Base-by-base conservation (phyloP, 2,797 vertebrate genomes). In the Siniperca obscura region DNA sequence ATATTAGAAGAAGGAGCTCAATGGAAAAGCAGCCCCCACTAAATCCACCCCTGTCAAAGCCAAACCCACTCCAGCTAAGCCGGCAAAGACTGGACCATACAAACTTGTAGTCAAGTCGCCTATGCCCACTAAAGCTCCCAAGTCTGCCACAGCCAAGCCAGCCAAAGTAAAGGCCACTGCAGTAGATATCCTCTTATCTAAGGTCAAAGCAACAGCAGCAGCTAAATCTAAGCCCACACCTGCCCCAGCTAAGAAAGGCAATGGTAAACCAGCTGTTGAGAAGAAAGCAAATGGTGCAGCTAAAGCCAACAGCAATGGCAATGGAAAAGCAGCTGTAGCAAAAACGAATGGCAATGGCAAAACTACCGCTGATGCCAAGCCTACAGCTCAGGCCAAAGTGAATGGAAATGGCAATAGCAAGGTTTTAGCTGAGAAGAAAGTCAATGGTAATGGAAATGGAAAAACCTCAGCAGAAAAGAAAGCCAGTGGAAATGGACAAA, bases 1-100 rank as follows among this genome's bases (percentile, higher is more conserved):
- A 88, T 75, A 84, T 91, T 86, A 96, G 96, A 94, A 94, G 87
- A 96, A 95, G 84, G 75, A 48, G 8, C 61, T 79, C 57, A 92
- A 89, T 86, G 94, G 92, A 74, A 95, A 96, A 91, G 66, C 84
- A 61, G 1, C 75, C 57, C 73, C 88, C 36, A 82, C 91, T 84
- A 96, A 95, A 87, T 55, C 88, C 69, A 71, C 80, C 50, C 67
- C 69, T 46, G 77, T 88, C 78, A 95, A 96, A 93, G 60, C 78
- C 30, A 94, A 92, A 87, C 74, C 91, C 64, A 81, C 90, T 55
- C 88, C 86, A 56, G 74, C 85, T 48, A 94, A 92, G 77, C 22
- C 82, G 0, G 7, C 78, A 76, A 94, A 94, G 81, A 60, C 77
- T 60, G 85, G 74, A 76, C 3, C 70, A 69, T 91, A 62, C 78